phyloP scores from a whole-genome alignment of 30 jellyfish, hydroid and myxozoan genomes.

The Pseudorhiza aurosa region DNA sequence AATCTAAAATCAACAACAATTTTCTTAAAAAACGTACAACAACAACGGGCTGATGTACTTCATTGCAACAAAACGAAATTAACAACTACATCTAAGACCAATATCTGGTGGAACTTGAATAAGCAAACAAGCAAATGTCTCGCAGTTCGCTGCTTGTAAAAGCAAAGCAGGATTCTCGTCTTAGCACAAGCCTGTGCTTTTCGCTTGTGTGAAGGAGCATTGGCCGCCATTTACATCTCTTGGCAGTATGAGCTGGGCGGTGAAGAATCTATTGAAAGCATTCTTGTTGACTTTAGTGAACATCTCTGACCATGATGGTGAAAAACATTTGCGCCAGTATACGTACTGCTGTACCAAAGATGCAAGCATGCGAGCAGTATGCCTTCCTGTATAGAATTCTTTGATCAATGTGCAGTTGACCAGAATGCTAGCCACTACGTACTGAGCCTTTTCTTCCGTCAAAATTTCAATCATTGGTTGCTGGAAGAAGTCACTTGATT shows the following conservation, averaged over 20 bases:
- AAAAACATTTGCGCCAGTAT: not conserved
- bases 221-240: not conserved
- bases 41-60: too few relatives aligned
- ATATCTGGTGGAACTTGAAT: too few relatives aligned
- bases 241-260: not conserved
- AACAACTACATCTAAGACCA: too few relatives aligned
- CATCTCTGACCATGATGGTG: not conserved
- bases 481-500: not conserved
- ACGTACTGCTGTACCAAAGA: not conserved
- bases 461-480: slow-evolving; percentile 15
- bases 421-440: slow-evolving; percentile 9
- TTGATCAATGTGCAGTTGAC: not conserved
- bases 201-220: not conserved
- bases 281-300: not conserved
- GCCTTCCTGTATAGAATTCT: not conserved
- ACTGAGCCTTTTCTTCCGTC: not conserved
- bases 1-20: too few relatives aligned
- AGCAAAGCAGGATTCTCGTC: too few relatives aligned
- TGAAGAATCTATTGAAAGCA: not conserved
- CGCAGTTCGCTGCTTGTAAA: too few relatives aligned
- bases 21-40: too few relatives aligned
- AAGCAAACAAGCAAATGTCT: too few relatives aligned
- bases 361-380: not conserved
- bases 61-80: too few relatives aligned
- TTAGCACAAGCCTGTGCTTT: not conserved